These are phyloP conservation scores for Myripristis murdjan DNA, from an alignment of 2,797 vertebrate genomes.

Conservation along the genomic window DNA sequence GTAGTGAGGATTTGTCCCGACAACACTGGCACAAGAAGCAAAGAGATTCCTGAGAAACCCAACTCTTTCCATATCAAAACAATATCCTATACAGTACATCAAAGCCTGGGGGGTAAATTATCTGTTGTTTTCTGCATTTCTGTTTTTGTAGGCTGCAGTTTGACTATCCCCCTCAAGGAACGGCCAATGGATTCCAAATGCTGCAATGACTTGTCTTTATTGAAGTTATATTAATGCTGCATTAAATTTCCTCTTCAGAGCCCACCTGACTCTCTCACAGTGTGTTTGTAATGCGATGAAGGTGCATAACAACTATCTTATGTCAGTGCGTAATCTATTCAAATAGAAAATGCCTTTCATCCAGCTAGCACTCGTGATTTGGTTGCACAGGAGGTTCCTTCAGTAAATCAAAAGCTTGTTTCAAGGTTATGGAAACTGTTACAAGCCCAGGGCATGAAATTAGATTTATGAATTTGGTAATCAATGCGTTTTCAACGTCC, in stretches of 20 bases:
- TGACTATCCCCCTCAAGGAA: slow-evolving; percentile 31
- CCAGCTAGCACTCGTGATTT: slow-evolving; percentile 22
- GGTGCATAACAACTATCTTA: slow-evolving; percentile 23
- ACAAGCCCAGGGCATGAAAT: slow-evolving; percentile 28
- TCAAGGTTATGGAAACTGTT: slow-evolving; percentile 41
- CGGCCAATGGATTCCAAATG: slow-evolving; percentile 50
- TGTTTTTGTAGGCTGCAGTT: slow-evolving; percentile 30
- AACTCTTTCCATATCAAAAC: slow-evolving; percentile 27
- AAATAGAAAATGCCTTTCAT: slow-evolving; percentile 46
- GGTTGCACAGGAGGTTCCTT: slow-evolving; percentile 33
- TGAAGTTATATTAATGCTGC: slow-evolving; percentile 37
- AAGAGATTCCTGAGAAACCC: slow-evolving; percentile 20
- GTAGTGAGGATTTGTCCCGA: slow-evolving; percentile 21
- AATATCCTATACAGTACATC: slow-evolving; percentile 20
- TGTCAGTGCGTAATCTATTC: slow-evolving; percentile 34
- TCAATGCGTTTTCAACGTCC: slow-evolving; percentile 48
- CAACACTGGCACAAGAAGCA: slow-evolving; percentile 40
- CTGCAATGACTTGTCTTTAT: slow-evolving; percentile 19
- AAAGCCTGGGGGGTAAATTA: slow-evolving; percentile 20
- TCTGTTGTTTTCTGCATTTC: slow-evolving; percentile 18
- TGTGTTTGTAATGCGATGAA: slow-evolving; percentile 35
- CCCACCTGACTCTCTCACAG: slow-evolving; percentile 38
- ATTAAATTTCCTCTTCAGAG: slow-evolving; percentile 37
- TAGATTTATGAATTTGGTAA: slow-evolving; percentile 59
- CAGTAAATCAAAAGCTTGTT: slow-evolving; percentile 51